phyloP scores from a whole-genome alignment of 1,140 invertebrate species.

The Drosophila ananassae region DNA sequence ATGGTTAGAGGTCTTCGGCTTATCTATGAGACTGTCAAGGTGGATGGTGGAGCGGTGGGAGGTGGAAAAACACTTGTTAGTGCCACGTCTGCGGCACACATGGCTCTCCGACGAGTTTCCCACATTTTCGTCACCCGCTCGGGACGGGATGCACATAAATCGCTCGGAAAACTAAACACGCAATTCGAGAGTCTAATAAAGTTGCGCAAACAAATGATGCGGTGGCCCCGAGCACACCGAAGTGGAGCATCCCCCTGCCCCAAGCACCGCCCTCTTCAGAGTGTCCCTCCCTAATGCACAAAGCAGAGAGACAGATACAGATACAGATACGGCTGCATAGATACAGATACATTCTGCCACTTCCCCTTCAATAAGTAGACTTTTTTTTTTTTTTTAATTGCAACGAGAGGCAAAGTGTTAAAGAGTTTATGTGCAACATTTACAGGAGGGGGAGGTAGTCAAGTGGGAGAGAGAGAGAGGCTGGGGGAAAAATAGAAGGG shows the following conservation, averaged over 20 bases:
- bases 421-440: slow-evolving; percentile 84
- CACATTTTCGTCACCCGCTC: slow-evolving; percentile 70
- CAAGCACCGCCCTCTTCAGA: slow-evolving; percentile 2
- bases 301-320: slow-evolving; percentile 64
- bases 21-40: slow-evolving; percentile 11
- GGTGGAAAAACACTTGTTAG: slow-evolving; percentile 58
- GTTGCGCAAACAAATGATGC: slow-evolving; percentile 83
- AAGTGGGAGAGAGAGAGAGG: not conserved
- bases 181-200: slow-evolving; percentile 82
- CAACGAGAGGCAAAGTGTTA: slow-evolving; percentile 81
- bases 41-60: not conserved
- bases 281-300: slow-evolving; percentile 55
- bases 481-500: not conserved
- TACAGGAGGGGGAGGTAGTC: slow-evolving; percentile 33
- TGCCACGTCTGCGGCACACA: slow-evolving; percentile 58
- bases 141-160: slow-evolving; percentile 65
- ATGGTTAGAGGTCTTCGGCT: slow-evolving; percentile 46
- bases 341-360: slow-evolving; percentile 64
- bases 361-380: slow-evolving; percentile 78
- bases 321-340: slow-evolving; percentile 43
- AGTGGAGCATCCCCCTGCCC: slow-evolving; percentile 57
- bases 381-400: slow-evolving; percentile 66
- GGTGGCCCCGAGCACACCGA: slow-evolving; percentile 70
- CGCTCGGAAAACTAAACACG: slow-evolving; percentile 77
- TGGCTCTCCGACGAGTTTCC: slow-evolving; percentile 59